Conservation (phyloP, 1,140 invertebrate species). For the Camponotus floridanus region DNA sequence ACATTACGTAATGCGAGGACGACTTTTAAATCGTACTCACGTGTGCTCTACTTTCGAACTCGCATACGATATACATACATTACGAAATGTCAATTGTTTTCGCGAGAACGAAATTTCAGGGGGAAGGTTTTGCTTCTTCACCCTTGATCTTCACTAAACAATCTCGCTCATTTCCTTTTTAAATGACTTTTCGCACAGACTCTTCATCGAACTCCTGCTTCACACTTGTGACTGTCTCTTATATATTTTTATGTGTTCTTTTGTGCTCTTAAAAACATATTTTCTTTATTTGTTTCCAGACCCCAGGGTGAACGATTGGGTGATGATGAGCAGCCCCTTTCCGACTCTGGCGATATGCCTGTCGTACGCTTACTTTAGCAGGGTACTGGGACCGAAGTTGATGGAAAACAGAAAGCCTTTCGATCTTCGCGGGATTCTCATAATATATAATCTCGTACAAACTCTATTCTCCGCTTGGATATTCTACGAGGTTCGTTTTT, state of each 20-base stretch:
- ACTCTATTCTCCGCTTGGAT: constrained; percentile 96
- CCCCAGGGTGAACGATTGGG: constrained; percentile 95
- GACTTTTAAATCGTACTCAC: constrained; percentile 29
- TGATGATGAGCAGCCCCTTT: constrained; percentile 96
- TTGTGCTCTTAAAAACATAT: background rate
- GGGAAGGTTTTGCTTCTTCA: constrained; percentile 3
- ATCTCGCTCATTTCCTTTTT: background rate
- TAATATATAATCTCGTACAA: constrained; percentile 96
- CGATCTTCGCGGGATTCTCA: constrained; percentile 92
- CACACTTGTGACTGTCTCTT: background rate
- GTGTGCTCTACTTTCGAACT: constrained; percentile 24
- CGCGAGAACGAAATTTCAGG: background rate
- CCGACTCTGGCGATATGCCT: constrained; percentile 95
- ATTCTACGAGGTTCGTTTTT: constrained; percentile 92
- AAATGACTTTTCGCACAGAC: background rate
- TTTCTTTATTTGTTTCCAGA: constrained; percentile 88
- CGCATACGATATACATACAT: constrained; percentile 17
- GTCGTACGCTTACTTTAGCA: constrained; percentile 94
- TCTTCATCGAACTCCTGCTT: background rate
- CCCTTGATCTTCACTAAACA: constrained; percentile 29
- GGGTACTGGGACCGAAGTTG: constrained; percentile 92
- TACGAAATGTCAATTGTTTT: constrained; percentile 15
- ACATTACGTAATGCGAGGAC: background rate
- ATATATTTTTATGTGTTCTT: background rate
- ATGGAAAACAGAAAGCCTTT: constrained; percentile 97